Evolutionary conservation across 2,113 vertebrate species (phyloP).

Genomic region (Saccopteryx leptura): DNA sequence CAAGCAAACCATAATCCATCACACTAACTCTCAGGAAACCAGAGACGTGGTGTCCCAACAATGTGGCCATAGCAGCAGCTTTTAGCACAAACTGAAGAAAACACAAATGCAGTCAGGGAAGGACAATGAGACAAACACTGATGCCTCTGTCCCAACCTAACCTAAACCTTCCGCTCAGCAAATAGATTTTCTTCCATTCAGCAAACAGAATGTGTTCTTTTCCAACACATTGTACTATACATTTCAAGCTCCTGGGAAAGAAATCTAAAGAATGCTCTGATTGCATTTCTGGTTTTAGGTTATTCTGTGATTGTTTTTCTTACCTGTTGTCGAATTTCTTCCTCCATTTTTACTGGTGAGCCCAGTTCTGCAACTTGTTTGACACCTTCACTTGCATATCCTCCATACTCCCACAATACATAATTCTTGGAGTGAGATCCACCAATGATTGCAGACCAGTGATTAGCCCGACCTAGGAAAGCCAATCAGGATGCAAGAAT

Average conservation of each 20-base stretch:
- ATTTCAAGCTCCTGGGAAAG: background rate
- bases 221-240: background rate
- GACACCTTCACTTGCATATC: conserved; percentile 95
- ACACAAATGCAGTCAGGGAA: background rate
- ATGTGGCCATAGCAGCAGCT: background rate
- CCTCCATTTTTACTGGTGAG: conserved; percentile 99
- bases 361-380: conserved; percentile 97
- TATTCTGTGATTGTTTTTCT: conserved; percentile 59
- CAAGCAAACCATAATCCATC: background rate
- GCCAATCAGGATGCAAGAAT: conserved; percentile 5
- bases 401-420: conserved; percentile 98
- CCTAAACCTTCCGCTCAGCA: background rate
- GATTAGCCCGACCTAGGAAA: conserved; percentile 95
- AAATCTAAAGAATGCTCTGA: background rate
- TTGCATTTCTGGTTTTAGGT: background rate
- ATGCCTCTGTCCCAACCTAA: background rate
- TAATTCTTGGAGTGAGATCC: conserved; percentile 98
- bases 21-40: background rate
- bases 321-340: conserved; percentile 99
- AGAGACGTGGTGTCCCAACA: background rate
- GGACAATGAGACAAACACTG: background rate
- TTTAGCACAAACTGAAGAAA: background rate
- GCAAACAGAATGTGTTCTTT: background rate
- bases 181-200: conserved; percentile 3
- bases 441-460: conserved; percentile 99